phyloP scores from a whole-genome alignment of 2,888 invertebrate species.

The Laspeyria flexula region DNA sequence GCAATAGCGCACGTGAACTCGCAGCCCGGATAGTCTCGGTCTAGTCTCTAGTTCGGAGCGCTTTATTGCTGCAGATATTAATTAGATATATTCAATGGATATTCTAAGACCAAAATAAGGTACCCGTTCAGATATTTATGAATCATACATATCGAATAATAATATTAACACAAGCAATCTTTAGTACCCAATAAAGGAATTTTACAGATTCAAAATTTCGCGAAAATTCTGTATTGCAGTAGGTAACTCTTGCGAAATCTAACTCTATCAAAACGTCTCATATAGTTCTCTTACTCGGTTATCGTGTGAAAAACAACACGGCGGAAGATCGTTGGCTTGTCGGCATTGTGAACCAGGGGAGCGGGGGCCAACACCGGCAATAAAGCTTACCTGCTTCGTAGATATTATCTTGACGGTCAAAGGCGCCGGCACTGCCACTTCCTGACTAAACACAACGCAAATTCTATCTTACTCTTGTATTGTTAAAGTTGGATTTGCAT shows the following conservation, averaged over 20 bases:
- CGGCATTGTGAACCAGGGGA: constrained; percentile 48
- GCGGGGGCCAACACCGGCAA: constrained; percentile 55
- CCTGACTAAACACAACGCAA: constrained; percentile 31
- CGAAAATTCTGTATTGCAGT: neutral
- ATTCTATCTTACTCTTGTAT: constrained; percentile 31
- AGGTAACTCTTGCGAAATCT: neutral
- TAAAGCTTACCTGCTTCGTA: constrained; percentile 83
- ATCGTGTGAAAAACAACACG: constrained; percentile 72
- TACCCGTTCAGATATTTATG: too few relatives aligned
- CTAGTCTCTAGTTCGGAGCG: too few relatives aligned
- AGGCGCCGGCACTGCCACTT: constrained; percentile 72
- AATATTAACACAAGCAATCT: too few relatives aligned
- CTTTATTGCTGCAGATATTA: too few relatives aligned
- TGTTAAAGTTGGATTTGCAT: constrained; percentile 39
- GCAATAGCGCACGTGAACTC: too few relatives aligned
- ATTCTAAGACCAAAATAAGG: too few relatives aligned
- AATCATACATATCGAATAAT: too few relatives aligned
- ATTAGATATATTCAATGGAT: too few relatives aligned
- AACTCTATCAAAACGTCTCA: neutral
- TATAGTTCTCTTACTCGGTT: constrained; percentile 13
- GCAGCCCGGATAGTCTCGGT: too few relatives aligned
- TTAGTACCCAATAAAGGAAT: too few relatives aligned
- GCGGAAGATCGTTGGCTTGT: constrained; percentile 49
- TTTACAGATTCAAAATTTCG: too few relatives aligned
- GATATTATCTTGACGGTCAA: constrained; percentile 82